Evolutionary conservation across 2,888 invertebrate genomes (phyloP).

Genomic region (Aquatica leii): DNA sequence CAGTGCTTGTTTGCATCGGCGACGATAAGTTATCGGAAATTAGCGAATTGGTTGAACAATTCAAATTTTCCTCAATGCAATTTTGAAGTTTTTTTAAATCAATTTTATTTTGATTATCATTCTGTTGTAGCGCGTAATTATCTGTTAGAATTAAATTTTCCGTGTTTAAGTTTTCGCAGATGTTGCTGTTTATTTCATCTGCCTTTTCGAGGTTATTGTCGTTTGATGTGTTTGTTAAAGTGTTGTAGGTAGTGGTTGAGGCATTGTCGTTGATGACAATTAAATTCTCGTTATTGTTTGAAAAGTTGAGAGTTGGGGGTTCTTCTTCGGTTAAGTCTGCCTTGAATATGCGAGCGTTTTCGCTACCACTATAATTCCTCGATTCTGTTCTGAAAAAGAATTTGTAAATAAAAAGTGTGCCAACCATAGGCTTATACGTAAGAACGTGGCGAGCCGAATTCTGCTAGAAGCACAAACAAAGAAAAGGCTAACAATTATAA

Average conservation of each 20-base stretch:
- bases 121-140: conserved; percentile 19
- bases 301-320: conserved; percentile 20
- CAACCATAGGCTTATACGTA: too few relatives aligned
- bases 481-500: too few relatives aligned
- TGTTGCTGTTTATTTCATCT: conserved; percentile 32
- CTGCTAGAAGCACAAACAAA: too few relatives aligned
- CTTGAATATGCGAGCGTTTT: conserved; percentile 25
- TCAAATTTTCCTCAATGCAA: conserved; percentile 54
- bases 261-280: too few relatives aligned
- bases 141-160: conserved; percentile 26
- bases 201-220: conserved; percentile 21
- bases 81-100: conserved; percentile 47
- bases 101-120: conserved; percentile 36
- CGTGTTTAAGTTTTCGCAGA: conserved; percentile 15
- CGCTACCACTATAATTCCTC: conserved; percentile 27
- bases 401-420: conserved; percentile 9
- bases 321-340: conserved; percentile 11
- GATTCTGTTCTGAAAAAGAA: conserved; percentile 33
- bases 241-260: neutral
- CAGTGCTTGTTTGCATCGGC: conserved; percentile 63
- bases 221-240: conserved; percentile 2
- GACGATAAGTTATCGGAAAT: conserved; percentile 61
- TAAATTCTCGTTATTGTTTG: conserved; percentile 13
- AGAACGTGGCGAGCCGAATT: too few relatives aligned
- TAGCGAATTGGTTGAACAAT: conserved; percentile 60